These are phyloP conservation scores for Alcedo quadribrachys DNA, from an alignment of 2,797 vertebrate genomes.

Conservation along the genomic window DNA sequence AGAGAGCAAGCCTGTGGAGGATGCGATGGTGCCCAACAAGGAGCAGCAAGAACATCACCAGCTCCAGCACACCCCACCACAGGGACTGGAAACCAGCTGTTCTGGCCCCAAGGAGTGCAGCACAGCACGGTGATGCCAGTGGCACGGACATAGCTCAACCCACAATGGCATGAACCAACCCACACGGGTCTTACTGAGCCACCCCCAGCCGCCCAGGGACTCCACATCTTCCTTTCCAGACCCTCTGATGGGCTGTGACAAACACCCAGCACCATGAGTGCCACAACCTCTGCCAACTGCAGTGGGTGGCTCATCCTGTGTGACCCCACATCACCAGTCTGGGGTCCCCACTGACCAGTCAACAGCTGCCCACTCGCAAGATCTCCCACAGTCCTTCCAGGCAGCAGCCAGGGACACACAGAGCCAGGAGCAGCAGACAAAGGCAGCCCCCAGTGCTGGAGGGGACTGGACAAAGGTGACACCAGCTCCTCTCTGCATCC, in stretches of 20 bases:
- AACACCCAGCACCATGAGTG: accelerated
- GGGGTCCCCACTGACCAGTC: accelerated
- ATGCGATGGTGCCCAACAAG: accelerated
- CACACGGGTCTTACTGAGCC: accelerated
- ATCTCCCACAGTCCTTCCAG: background rate
- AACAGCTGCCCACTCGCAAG: accelerated
- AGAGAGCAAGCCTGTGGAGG: accelerated
- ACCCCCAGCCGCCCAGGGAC: background rate
- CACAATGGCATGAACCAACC: accelerated
- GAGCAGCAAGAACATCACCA: background rate
- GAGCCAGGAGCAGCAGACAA: background rate
- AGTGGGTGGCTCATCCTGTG: accelerated
- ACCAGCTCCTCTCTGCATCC: background rate
- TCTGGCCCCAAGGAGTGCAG: background rate
- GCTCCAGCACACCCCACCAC: accelerated
- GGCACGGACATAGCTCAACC: accelerated
- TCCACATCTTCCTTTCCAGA: accelerated
- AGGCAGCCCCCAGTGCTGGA: background rate
- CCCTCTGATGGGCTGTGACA: background rate
- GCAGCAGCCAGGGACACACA: background rate
- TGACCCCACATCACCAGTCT: accelerated
- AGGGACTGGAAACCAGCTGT: background rate
- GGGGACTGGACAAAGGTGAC: background rate
- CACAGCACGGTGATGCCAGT: accelerated
- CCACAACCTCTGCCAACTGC: accelerated